Evolutionary conservation across 1,140 invertebrate species (phyloP), one percentile per base, ranked within the genome.

Genomic region (Periplaneta americana): DNA sequence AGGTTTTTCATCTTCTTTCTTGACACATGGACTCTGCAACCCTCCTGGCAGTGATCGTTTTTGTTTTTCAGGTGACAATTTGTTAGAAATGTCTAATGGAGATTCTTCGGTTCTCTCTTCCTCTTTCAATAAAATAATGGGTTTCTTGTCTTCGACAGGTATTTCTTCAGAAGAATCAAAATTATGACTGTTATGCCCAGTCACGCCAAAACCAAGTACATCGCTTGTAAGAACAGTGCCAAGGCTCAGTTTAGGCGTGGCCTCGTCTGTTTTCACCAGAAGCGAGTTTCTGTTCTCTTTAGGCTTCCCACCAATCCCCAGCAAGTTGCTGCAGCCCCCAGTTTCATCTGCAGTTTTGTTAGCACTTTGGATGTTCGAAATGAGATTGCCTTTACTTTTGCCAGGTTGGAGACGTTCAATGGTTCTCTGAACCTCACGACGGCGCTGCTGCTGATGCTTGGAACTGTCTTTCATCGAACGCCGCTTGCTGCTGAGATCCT

Each of bases 361-460:
- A 37, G 66, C 76, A 78, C 35, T 81, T 28, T 81, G 81, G 32
- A 81, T 81, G 32, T 91, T 90, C 33, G 89, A 84, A 22, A 96
- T 88, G n/a, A 96, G 88, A 89, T 96, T 96, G 2, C 95, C 94
- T 88, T 96, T 96, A 83, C 94, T 93, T 88, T 96, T 95, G 8
- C 95, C 95, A 13, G 95, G 95, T 84, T 96, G 95, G 33, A 96
- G 87, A 74, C 95, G 89, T 82, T 96, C 95, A 81, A 96, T 96
- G 2, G 94, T 96, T 82, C 95, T 89, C 86, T 96, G 94, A 78
- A 95, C 90, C 88, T 96, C 95, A 84, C 93, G 90, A 84, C 93
- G 90, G 86, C 92, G 91, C 13, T 89, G 86, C 81, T 90, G 86
- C 13, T 89, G 86, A 81, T 90, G 86, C 84, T 89, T 83, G 81